Base-by-base conservation (phyloP, 2,797 vertebrate genomes). In the Argya squamiceps region DNA sequence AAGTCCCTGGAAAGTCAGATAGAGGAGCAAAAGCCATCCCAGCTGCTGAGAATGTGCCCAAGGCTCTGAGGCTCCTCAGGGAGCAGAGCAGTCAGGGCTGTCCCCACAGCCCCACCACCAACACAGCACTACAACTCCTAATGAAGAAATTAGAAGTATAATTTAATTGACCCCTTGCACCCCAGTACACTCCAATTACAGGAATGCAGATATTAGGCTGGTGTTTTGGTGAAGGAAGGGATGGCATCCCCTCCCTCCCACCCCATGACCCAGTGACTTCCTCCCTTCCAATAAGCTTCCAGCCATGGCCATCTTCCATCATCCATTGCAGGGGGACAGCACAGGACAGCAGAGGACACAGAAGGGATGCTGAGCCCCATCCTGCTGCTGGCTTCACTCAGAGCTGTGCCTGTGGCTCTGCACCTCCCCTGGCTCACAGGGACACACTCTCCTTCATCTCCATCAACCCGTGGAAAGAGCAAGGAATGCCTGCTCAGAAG, bases 361-460 rank as follows among this genome's bases (percentile, higher is more conserved):
- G 32, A 7, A 43, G n/a, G 24, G n/a, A 58, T 2, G 2, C 53
- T 74, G 60, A 80, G 67, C n/a, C 39, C 44, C 49, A 17, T 47
- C 84, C 63, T 79, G 34, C 46, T 53, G 24, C 75, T 84, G 80
- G 67, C 52, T 84, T 80, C 2, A 1, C 74, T 52, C 73, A 19
- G 37, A 76, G 84, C 59, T 17, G 0, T 55, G 39, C 34, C 24
- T 21, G n/a, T 15, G 60, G 41, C 56, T 78, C 74, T 67, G 58
- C 47, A 62, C 9, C 63, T 71, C 22, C n/a, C 43, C 52, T 63
- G 74, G 69, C 68, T 74, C 30, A 2, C n/a, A 37, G 32, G 29
- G 5, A 55, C 24, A 17, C 0, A 0, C 2, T 70, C 30, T 41
- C 36, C 58, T n/a, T 8, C 4, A 4, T 34, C 58, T 19, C 18